phyloP scores from a whole-genome alignment of 1,140 invertebrate genomes.

The Dinoponera quadriceps region DNA sequence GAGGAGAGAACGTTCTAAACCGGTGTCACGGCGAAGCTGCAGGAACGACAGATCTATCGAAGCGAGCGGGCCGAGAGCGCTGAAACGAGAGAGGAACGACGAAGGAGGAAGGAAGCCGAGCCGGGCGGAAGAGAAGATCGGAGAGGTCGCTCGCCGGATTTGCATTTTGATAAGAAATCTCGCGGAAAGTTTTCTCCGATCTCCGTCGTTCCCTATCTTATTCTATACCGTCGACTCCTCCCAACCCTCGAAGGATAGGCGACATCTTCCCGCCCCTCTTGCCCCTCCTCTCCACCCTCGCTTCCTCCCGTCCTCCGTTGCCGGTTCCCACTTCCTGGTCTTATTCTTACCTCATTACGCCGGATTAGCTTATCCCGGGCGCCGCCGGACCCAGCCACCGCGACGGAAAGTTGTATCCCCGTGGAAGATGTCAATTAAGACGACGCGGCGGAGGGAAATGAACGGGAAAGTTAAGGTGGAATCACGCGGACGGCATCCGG shows the following conservation, averaged over 20 bases:
- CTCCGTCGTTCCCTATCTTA: constrained; percentile 71
- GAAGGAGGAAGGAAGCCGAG: constrained; percentile 54
- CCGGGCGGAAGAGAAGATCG: constrained; percentile 62
- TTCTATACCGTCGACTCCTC: constrained; percentile 49
- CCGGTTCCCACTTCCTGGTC: constrained; percentile 60
- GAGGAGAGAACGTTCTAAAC: constrained; percentile 41
- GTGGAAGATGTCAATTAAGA: constrained; percentile 59
- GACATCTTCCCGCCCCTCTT: constrained; percentile 33
- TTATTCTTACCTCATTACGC: constrained; percentile 85
- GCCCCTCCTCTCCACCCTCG: constrained; percentile 1
- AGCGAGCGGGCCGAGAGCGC: constrained; percentile 51
- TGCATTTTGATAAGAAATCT: constrained; percentile 86
- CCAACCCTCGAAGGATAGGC: constrained; percentile 46
- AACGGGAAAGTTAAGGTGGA: constrained; percentile 18
- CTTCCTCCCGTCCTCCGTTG: no score
- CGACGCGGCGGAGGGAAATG: constrained; percentile 15
- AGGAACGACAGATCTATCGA: constrained; percentile 74
- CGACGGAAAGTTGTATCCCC: constrained; percentile 19
- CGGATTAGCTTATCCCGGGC: constrained; percentile 79
- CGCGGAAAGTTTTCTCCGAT: constrained; percentile 80
- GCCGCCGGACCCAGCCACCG: background rate
- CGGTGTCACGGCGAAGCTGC: constrained; percentile 55
- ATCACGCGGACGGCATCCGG: constrained; percentile 1
- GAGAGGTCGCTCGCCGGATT: constrained; percentile 80
- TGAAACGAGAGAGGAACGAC: constrained; percentile 56